Conservation (phyloP, 2,113 vertebrate genomes). For the Bostrychus sinensis region DNA sequence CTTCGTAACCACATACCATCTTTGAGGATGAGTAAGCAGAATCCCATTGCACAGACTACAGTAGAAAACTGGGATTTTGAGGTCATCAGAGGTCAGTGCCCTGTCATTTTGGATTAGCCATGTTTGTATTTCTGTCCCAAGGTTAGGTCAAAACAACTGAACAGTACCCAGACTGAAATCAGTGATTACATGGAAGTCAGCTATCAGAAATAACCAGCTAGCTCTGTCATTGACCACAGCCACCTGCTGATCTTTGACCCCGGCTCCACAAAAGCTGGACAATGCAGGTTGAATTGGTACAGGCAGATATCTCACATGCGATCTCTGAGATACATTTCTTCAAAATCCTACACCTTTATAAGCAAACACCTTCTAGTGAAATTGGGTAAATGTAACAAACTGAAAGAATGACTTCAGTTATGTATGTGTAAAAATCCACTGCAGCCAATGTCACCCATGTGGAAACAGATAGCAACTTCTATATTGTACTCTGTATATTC, state of each 20-base stretch:
- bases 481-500: too few relatives aligned
- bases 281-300: constrained; percentile 26
- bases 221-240: constrained; percentile 26
- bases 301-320: background rate
- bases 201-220: constrained; percentile 16
- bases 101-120: constrained; percentile 24
- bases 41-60: background rate
- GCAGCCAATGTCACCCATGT: too few relatives aligned
- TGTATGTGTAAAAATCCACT: too few relatives aligned
- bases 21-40: constrained; percentile 5
- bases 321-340: too few relatives aligned
- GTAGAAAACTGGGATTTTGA: constrained; percentile 31
- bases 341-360: too few relatives aligned
- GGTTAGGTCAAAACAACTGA: constrained; percentile 40
- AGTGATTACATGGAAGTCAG: constrained; percentile 14
- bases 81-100: constrained; percentile 19
- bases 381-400: too few relatives aligned
- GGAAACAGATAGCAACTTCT: too few relatives aligned
- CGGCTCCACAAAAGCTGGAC: constrained; percentile 14
- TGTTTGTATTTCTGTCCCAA: constrained; percentile 47
- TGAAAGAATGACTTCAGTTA: too few relatives aligned
- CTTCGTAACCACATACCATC: background rate
- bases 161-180: constrained; percentile 40
- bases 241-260: constrained; percentile 49
- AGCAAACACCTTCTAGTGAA: too few relatives aligned